These are phyloP conservation scores for Sebastes steindachneri DNA, from an alignment of 2,797 vertebrate genomes.

Conservation along the genomic window DNA sequence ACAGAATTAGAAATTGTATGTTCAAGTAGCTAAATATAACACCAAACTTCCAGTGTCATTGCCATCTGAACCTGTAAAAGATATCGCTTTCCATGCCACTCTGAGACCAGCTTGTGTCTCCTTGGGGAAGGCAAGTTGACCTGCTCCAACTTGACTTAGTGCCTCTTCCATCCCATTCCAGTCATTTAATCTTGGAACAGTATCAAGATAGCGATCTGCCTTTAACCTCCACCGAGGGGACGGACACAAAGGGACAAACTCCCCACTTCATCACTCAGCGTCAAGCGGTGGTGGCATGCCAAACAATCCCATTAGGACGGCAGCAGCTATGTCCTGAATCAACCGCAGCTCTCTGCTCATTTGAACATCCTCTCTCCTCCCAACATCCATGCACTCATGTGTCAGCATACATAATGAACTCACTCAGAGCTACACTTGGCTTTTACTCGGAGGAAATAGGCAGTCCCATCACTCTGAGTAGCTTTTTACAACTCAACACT, in stretches of 20 bases:
- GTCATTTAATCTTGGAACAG: conserved; percentile 82
- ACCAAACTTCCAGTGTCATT: conserved; percentile 33
- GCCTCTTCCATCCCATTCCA: conserved; percentile 57
- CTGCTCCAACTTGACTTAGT: conserved; percentile 47
- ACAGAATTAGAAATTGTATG: conserved; percentile 6
- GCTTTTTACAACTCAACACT: conserved; percentile 76
- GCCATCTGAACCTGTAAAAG: conserved; percentile 21
- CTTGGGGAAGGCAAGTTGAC: conserved; percentile 57
- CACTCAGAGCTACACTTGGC: conserved; percentile 60
- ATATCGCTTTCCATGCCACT: conserved; percentile 43
- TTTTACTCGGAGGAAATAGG: conserved; percentile 71
- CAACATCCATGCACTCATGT: conserved; percentile 67
- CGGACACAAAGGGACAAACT: conserved; percentile 66
- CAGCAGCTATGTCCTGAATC: conserved; percentile 50
- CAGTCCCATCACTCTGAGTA: conserved; percentile 62
- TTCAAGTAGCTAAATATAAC: conserved; percentile 39
- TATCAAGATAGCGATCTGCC: conserved; percentile 76
- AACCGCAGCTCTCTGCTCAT: conserved; percentile 55
- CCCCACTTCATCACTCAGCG: conserved; percentile 77
- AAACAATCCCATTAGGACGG: conserved; percentile 81
- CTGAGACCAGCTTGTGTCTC: conserved; percentile 50
- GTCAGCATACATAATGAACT: conserved; percentile 77
- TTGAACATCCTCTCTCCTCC: conserved; percentile 53
- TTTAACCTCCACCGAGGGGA: conserved; percentile 76
- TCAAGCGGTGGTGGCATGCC: conserved; percentile 67